Evolutionary conservation across 1,140 invertebrate genomes (phyloP).

Genomic region (Yoshiicerus persimilis): DNA sequence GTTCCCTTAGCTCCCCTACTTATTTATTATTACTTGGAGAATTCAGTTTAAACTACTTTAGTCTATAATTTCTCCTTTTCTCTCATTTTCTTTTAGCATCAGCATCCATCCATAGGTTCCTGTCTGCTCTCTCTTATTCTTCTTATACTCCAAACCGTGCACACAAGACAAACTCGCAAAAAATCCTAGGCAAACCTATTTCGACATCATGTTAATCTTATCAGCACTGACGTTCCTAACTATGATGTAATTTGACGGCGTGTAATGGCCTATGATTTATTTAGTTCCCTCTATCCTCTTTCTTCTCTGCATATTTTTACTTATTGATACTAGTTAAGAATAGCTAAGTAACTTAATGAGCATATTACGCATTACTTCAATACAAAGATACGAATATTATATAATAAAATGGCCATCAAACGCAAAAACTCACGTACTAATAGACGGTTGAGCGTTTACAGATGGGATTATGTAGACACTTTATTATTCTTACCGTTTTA

Average conservation of each 20-base stretch:
- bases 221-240: neutral
- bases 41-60: neutral
- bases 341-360: neutral
- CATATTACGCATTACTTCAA: neutral
- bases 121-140: no score
- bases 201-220: slow-evolving; percentile 6
- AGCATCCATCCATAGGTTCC: neutral
- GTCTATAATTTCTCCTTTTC: neutral
- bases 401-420: neutral
- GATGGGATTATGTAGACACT: neutral
- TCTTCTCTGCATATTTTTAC: neutral
- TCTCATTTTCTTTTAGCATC: neutral
- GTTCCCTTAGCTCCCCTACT: neutral
- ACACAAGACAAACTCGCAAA: neutral
- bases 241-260: neutral
- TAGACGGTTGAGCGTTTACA: neutral
- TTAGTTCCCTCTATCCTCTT: neutral
- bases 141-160: no score
- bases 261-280: slow-evolving; percentile 21
- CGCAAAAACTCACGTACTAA: neutral
- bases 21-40: neutral
- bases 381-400: neutral
- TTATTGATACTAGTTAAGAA: neutral
- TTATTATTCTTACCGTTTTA: neutral
- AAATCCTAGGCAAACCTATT: neutral